phyloP scores from a whole-genome alignment of 2,888 invertebrate genomes.

The Pomacea canaliculata region DNA sequence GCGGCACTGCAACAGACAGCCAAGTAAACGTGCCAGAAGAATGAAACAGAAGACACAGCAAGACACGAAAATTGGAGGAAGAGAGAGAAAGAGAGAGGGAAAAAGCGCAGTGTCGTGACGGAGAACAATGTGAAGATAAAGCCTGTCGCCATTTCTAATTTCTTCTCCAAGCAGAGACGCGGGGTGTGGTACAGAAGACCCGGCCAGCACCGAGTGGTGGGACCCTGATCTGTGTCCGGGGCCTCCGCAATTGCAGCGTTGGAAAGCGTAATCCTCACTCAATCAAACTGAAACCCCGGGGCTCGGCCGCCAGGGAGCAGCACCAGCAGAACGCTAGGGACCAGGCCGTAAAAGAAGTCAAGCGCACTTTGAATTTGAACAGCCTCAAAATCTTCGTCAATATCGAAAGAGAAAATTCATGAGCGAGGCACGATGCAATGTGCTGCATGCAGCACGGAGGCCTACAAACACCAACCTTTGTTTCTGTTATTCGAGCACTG shows the following conservation, averaged over 20 bases:
- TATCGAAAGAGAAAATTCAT: background rate
- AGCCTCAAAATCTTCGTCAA: background rate
- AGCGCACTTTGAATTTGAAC: constrained; percentile 2
- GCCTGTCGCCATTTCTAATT: background rate
- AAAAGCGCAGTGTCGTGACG: background rate
- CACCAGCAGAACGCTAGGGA: background rate
- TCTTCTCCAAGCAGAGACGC: background rate
- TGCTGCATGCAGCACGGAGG: too few species aligned
- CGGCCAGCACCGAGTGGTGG: background rate
- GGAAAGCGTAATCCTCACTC: constrained; percentile 2
- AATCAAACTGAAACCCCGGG: constrained; percentile 2
- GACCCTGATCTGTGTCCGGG: background rate
- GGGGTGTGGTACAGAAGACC: background rate
- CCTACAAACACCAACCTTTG: too few species aligned
- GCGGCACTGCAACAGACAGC: too few species aligned
- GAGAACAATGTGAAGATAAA: background rate
- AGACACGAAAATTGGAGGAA: background rate
- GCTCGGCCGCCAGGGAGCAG: background rate
- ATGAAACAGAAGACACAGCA: background rate
- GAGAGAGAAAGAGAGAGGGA: constrained; percentile 4
- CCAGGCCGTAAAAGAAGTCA: constrained; percentile 4
- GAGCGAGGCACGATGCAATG: background rate
- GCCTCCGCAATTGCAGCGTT: background rate
- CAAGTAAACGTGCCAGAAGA: too few species aligned
- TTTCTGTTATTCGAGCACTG: too few species aligned